These are phyloP conservation scores for Metaphire vulgaris DNA, from an alignment of 1,140 invertebrate genomes.

Conservation along the genomic window DNA sequence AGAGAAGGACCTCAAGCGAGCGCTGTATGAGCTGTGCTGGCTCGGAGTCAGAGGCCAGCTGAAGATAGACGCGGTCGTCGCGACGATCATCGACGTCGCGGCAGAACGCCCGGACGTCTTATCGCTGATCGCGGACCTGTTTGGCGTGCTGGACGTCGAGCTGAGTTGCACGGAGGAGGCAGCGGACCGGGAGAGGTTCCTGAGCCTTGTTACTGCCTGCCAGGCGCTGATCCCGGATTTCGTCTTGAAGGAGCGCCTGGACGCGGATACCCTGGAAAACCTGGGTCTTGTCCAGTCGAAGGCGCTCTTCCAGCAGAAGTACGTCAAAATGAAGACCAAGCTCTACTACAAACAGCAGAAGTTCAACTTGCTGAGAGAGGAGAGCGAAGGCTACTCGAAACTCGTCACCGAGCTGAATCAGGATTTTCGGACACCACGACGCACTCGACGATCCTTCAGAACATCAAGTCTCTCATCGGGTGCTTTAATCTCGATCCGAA, in stretches of 20 bases:
- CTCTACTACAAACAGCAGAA: slow-evolving; percentile 98
- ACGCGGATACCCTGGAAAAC: slow-evolving; percentile 86
- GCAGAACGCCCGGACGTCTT: background rate
- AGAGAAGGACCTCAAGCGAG: slow-evolving; percentile 37
- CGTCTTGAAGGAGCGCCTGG: slow-evolving; percentile 81
- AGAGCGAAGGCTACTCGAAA: slow-evolving; percentile 98
- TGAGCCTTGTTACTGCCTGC: slow-evolving; percentile 67
- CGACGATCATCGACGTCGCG: slow-evolving; percentile 40
- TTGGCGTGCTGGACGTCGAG: slow-evolving; percentile 61
- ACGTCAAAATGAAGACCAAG: slow-evolving; percentile 96
- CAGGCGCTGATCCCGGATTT: slow-evolving; percentile 67
- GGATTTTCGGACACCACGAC: slow-evolving; percentile 42
- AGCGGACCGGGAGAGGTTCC: slow-evolving; percentile 62
- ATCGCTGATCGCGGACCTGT: slow-evolving; percentile 12
- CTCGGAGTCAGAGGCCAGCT: slow-evolving; percentile 43
- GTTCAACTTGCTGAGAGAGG: slow-evolving; percentile 96
- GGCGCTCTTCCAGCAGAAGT: slow-evolving; percentile 84
- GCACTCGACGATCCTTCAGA: background rate
- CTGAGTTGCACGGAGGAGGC: slow-evolving; percentile 57
- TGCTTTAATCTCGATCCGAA: slow-evolving; percentile 99
- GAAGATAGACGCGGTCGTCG: slow-evolving; percentile 41
- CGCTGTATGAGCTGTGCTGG: slow-evolving; percentile 45
- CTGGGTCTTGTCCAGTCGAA: slow-evolving; percentile 84
- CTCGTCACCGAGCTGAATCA: slow-evolving; percentile 92
- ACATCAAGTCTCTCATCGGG: slow-evolving; percentile 54